A percentile compares a stretch with the other conserved stretches of the same genome.
phyloP scores from a whole-genome alignment of 2,113 vertebrate genomes.

The Morone chrysops region DNA sequence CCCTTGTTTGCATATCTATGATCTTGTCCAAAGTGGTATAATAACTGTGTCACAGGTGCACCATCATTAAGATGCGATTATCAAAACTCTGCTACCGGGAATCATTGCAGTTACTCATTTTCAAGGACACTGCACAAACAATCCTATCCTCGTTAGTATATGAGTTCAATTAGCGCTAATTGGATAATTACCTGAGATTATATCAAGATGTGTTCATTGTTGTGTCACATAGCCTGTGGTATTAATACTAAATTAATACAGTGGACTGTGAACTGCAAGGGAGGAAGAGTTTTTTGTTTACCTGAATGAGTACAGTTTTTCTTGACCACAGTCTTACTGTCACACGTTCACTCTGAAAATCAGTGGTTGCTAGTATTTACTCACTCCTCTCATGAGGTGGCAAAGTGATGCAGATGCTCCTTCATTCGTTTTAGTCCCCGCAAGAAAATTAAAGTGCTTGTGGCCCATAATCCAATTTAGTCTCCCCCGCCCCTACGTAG shows the following conservation, averaged over 20 bases:
- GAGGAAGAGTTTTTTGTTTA: not conserved
- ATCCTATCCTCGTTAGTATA: slow-evolving; percentile 25
- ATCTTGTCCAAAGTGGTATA: slow-evolving; percentile 40
- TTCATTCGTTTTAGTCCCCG: slow-evolving; percentile 71
- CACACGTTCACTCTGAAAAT: slow-evolving; percentile 41
- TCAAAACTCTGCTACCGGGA: slow-evolving; percentile 30
- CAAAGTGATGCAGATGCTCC: slow-evolving; percentile 74
- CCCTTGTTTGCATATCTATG: slow-evolving; percentile 34
- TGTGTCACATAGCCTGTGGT: slow-evolving; percentile 25
- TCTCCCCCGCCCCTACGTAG: slow-evolving; percentile 57
- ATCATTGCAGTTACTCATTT: slow-evolving; percentile 33
- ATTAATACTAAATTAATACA: not conserved
- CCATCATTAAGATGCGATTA: slow-evolving; percentile 44
- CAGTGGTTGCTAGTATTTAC: slow-evolving; percentile 52
- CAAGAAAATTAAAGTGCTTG: slow-evolving; percentile 86
- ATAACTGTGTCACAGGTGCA: slow-evolving; percentile 48
- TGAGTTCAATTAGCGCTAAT: slow-evolving; percentile 55
- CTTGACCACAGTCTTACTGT: slow-evolving; percentile 9
- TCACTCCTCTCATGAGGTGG: slow-evolving; percentile 52
- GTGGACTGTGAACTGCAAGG: not conserved
- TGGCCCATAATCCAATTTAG: slow-evolving; percentile 86
- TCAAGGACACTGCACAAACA: slow-evolving; percentile 55
- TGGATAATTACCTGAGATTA: slow-evolving; percentile 65
- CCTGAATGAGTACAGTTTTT: not conserved
- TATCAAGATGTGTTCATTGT: slow-evolving; percentile 53